Base-by-base conservation (phyloP, 64 coral and sea anemone species). In the Cladopsammia gracilis region DNA sequence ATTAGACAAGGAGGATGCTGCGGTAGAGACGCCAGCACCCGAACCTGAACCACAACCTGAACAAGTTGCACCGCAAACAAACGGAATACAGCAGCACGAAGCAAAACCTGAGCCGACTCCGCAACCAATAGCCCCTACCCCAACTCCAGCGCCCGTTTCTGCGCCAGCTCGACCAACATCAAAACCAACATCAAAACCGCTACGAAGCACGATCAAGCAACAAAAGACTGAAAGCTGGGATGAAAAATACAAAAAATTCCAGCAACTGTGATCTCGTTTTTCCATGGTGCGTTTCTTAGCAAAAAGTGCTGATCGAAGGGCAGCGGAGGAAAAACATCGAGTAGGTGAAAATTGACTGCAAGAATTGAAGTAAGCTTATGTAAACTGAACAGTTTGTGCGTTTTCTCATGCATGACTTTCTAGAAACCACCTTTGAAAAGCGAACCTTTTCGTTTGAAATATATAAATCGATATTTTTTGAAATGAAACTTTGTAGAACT, bases 1-100 rank as follows among this genome's bases (percentile, higher is more conserved):
- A 44, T 45, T 90, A 64, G 90, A 98, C 51, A 76, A 96, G 16
- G 94, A 96, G 66, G 90, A 93, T 15, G 64, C 80, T 7, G 91
- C 76, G 65, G 70, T 68, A n/a, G 76, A 77, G 23, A 64, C 20
- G 9, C 64, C 56, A 0, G 86, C 75, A 3, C 12, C 69, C 3
- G 71, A 61, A 26, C 88, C 87, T 19, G 49, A 54, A 83, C 66
- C 22, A 5, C 16, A 6, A 23, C 20, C 66, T 25, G n/a, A 65
- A 15, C 62, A 15, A 25, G 25, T 4, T 5, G 9, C 8, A 15
- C 34, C 70, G 15, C 72, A 75, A 75, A 75, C 72, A 75, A 83
- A 83, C 59, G 80, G 80, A 45, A 83, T 58, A 0, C 43, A 34
- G 3, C 16, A 54, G 20, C 74, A 52, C 20, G 2, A 12, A 9